Conservation (phyloP, 2,888 invertebrate species). For the Oxytorus armatus region DNA sequence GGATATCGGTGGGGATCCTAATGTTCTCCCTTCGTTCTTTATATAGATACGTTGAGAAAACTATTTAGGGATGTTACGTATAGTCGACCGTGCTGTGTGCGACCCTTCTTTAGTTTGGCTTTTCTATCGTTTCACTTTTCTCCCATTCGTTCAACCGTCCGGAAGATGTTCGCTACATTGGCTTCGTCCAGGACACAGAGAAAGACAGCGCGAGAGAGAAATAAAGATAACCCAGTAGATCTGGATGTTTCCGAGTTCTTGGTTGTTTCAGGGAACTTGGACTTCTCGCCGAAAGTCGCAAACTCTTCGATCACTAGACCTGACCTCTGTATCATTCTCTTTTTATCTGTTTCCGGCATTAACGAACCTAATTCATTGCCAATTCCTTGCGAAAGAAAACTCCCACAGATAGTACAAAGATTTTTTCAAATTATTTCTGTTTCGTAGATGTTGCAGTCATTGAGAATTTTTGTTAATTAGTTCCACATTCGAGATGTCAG, state of each 20-base stretch:
- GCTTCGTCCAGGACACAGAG: constrained; percentile 28
- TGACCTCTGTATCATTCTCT: constrained; percentile 14
- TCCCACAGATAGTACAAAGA: background rate
- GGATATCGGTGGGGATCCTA: constrained; percentile 31
- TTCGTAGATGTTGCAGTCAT: too few species aligned
- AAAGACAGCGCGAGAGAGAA: background rate
- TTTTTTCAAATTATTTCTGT: background rate
- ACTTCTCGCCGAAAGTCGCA: constrained; percentile 15
- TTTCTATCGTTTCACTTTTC: constrained; percentile 36
- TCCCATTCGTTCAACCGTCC: constrained; percentile 53
- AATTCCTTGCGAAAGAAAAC: too few species aligned
- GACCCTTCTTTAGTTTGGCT: constrained; percentile 21
- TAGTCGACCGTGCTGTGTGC: background rate
- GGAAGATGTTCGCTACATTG: constrained; percentile 60
- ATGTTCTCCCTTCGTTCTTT: constrained; percentile 39
- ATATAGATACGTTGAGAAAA: constrained; percentile 31
- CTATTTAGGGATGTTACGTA: constrained; percentile 16
- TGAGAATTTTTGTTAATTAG: too few species aligned
- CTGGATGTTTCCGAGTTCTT: constrained; percentile 39
- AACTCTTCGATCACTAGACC: constrained; percentile 35
- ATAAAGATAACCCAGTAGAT: constrained; percentile 26
- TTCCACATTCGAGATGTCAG: too few species aligned
- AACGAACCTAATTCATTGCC: constrained; percentile 45
- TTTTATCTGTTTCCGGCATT: constrained; percentile 20
- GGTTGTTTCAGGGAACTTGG: constrained; percentile 9